Evolutionary conservation across 2,797 vertebrate species (phyloP).

Genomic region (Numenius phaeopus): DNA sequence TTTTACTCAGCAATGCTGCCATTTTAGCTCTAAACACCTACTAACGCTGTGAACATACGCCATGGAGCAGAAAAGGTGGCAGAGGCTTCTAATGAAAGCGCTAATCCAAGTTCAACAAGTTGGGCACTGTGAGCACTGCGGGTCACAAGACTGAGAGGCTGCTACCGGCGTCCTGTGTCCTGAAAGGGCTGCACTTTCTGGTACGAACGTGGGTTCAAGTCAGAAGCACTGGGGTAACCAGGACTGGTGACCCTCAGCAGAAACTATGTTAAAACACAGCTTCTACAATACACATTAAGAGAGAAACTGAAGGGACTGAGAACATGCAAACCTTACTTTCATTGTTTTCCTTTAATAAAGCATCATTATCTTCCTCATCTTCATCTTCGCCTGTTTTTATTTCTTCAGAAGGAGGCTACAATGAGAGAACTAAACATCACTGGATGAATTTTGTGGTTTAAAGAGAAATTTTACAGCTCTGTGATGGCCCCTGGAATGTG

Average conservation of each 20-base stretch:
- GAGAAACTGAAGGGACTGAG: neutral
- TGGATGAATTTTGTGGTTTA: neutral
- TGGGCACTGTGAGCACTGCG: neutral
- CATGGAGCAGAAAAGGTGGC: neutral
- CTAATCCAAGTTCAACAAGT: neutral
- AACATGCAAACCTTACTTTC: slow-evolving; percentile 89
- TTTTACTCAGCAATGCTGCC: neutral
- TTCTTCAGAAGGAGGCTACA: slow-evolving; percentile 95
- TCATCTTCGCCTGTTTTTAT: slow-evolving; percentile 99
- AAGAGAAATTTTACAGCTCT: slow-evolving; percentile 1
- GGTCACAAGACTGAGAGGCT: neutral
- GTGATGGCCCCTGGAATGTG: neutral
- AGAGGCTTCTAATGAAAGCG: neutral
- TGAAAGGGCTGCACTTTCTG: neutral
- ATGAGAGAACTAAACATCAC: slow-evolving; percentile 69
- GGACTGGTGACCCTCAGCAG: neutral
- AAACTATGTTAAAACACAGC: neutral
- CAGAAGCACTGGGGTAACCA: neutral
- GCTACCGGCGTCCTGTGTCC: neutral
- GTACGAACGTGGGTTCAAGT: fast-evolving
- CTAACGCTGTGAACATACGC: neutral
- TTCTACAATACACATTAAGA: neutral
- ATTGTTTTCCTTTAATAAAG: slow-evolving; percentile 96
- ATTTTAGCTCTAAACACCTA: neutral
- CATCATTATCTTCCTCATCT: slow-evolving; percentile 96